Conservation (phyloP, 1,140 invertebrate genomes). For the Parapsyche elsis region DNA sequence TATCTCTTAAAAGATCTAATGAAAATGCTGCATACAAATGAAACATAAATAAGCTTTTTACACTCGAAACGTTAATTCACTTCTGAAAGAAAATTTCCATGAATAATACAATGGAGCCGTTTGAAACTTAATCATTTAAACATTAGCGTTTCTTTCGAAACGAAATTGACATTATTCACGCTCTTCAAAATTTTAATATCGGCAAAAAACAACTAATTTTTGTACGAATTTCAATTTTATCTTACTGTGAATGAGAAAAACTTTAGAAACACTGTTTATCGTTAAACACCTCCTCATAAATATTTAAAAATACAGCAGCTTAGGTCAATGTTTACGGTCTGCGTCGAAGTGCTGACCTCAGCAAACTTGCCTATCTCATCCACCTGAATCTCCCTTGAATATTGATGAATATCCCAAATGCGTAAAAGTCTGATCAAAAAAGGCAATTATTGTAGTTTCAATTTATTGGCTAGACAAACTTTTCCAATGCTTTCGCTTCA, state of each 20-base stretch:
- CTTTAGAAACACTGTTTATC: not conserved
- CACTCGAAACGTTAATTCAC: constrained; percentile 9
- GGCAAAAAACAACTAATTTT: not conserved
- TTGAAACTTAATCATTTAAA: constrained; percentile 19
- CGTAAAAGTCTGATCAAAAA: constrained; percentile 11
- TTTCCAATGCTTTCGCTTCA: not conserved
- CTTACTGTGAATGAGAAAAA: not conserved
- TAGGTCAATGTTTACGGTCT: constrained; percentile 37
- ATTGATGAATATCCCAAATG: constrained; percentile 27
- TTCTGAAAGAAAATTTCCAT: not conserved
- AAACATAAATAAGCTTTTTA: constrained; percentile 32
- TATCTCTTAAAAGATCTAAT: not conserved
- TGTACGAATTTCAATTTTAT: not conserved
- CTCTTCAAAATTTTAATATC: not conserved
- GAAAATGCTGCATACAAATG: constrained; percentile 19
- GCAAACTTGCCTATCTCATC: constrained; percentile 37
- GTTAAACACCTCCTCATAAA: constrained; percentile 32
- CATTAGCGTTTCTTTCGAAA: constrained; percentile 5
- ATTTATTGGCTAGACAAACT: constrained; percentile 9
- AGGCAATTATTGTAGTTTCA: constrained; percentile 27
- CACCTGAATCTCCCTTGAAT: constrained; percentile 33
- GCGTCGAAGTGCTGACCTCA: constrained; percentile 24
- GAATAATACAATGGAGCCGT: constrained; percentile 14
- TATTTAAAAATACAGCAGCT: constrained; percentile 41
- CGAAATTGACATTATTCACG: not conserved